Percentiles rank a stretch among this genome's conserved stretches.
phyloP scores from a whole-genome alignment of 2,888 invertebrate genomes.

The Euclidia mi region DNA sequence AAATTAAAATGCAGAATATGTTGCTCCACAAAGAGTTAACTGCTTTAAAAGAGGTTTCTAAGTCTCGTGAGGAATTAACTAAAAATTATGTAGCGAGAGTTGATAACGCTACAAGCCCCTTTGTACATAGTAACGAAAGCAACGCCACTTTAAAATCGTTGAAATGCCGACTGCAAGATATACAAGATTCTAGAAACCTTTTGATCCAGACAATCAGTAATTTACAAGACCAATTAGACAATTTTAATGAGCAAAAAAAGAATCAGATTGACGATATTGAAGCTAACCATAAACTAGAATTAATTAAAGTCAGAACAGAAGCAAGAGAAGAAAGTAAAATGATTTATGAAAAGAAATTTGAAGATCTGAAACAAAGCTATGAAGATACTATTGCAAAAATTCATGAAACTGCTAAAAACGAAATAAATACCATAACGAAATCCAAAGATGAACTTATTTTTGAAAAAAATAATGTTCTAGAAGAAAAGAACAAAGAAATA shows the following conservation, averaged over 20 bases:
- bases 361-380: constrained; percentile 65
- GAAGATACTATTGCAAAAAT: constrained; percentile 66
- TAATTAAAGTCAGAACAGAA: constrained; percentile 65
- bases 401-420: constrained; percentile 52
- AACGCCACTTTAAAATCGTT: constrained; percentile 64
- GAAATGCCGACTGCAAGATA: constrained; percentile 71
- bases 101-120: constrained; percentile 65
- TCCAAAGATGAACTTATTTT: constrained; percentile 61
- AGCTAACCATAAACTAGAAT: constrained; percentile 72
- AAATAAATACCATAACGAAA: constrained; percentile 57
- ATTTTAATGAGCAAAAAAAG: constrained; percentile 68
- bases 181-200: constrained; percentile 68
- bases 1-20: constrained; percentile 80
- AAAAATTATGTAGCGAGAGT: constrained; percentile 56
- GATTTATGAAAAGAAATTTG: constrained; percentile 70
- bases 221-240: constrained; percentile 70
- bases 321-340: constrained; percentile 68
- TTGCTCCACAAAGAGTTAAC: constrained; percentile 72
- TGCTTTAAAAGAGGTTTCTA: constrained; percentile 67
- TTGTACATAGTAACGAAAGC: constrained; percentile 60
- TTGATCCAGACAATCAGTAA: constrained; percentile 67
- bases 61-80: constrained; percentile 45
- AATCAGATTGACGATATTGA: constrained; percentile 75
- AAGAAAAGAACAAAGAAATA: constrained; percentile 72
- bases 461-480: constrained; percentile 70